A percentile compares a stretch with the other conserved stretches of the same genome.
These are phyloP conservation scores for Aphelinus certus DNA, from an alignment of 1,140 invertebrate genomes.

Conservation along the genomic window DNA sequence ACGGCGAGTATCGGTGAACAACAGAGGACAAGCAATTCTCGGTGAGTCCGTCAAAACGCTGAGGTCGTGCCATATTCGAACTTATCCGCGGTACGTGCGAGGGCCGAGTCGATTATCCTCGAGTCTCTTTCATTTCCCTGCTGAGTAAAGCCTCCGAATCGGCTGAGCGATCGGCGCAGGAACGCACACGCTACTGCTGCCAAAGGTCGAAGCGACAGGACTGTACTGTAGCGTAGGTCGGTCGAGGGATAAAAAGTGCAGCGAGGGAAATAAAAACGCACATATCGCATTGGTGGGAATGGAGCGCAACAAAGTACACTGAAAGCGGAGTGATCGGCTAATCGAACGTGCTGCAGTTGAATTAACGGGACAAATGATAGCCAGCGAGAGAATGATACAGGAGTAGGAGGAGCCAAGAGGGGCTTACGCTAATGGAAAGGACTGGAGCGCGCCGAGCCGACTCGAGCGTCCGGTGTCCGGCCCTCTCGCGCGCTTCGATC, in stretches of 20 bases:
- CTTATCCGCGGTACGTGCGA: no score
- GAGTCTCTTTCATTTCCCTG: constrained; percentile 54
- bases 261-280: no score
- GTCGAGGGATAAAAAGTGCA: no score
- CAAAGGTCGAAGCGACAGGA: no score
- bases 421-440: constrained; percentile 56
- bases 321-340: not conserved
- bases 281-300: no score
- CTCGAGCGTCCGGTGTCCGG: constrained; percentile 24
- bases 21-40: not conserved
- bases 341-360: constrained; percentile 31
- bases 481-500: constrained; percentile 50
- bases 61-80: constrained; percentile 17
- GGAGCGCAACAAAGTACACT: no score
- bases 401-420: constrained; percentile 27
- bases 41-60: constrained; percentile 32
- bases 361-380: constrained; percentile 38
- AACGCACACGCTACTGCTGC: no score
- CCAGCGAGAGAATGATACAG: constrained; percentile 43
- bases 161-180: no score
- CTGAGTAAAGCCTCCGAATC: constrained; percentile 45
- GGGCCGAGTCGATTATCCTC: constrained; percentile 53
- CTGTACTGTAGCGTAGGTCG: no score
- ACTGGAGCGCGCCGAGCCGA: constrained; percentile 9
- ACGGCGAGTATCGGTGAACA: not conserved